Evolutionary conservation across 2,113 vertebrate species (phyloP), one percentile per base, ranked within the genome.

Genomic region (Indicator indicator): DNA sequence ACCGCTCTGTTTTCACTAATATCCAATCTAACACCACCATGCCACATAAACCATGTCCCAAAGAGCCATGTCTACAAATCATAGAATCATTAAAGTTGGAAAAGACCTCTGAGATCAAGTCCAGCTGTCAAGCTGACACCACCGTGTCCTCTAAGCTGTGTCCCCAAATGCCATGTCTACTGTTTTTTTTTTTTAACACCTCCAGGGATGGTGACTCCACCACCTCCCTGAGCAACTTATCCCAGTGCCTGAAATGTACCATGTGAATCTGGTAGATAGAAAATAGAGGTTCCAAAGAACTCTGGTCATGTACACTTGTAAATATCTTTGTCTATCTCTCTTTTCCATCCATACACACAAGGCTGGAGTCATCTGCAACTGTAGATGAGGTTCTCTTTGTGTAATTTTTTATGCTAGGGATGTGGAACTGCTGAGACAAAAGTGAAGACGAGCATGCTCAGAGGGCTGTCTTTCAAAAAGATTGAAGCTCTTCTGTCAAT

Each of bases 231-330:
- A 23, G 48, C 21, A 50, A 23, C 48, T 23, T 50, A 23, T 50
- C 21, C 20, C 48, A 80, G 59, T 52, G 14, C 18, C 67, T 80
- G 21, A 76, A 73, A 62, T 40, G n/a, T 3, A 48, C 16, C 15
- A 44, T 32, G 6, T 32, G 18, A 95, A 85, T 13, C 7, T 58
- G 27, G 62, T 23, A 5, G 12, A n/a, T 36, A 64, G 44, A 13
- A 83, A 69, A 28, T 5, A 3, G 8, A 54, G 55, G 11, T 5
- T 19, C 5, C 5, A 18, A 52, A 63, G 17, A 4, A 0, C 46
- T 74, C 42, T 15, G 12, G 7, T 88, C 27, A 19, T 0, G 0
- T 44, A 24, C 2, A 1, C n/a, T 11, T 26, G 7, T 60, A 72
- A 74, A 26, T 65, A 27, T 32, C 21, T 74, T 1, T 15, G 14